Evolutionary conservation across 2,113 vertebrate genomes (phyloP).

Genomic region (Percina caprodes): DNA sequence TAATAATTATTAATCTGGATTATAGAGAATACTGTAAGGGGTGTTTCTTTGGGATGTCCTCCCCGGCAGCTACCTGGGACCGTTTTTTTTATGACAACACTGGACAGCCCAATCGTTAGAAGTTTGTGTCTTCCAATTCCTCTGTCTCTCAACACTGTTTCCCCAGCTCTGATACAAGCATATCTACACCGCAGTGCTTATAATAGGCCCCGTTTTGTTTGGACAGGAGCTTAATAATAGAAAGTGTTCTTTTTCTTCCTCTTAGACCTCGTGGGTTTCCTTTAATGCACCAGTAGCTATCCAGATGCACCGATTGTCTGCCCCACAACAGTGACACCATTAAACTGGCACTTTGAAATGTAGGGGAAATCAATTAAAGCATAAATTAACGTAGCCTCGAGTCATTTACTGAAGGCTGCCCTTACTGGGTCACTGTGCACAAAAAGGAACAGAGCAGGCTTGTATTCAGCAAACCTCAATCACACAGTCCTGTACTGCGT

Average conservation of each 20-base stretch:
- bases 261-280: not conserved
- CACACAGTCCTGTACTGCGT: not conserved
- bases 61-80: slow-evolving; percentile 2
- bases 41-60: slow-evolving; percentile 21
- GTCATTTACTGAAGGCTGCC: slow-evolving; percentile 46
- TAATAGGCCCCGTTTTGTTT: slow-evolving; percentile 5
- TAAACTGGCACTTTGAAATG: slow-evolving; percentile 53
- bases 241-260: not conserved
- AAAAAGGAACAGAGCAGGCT: not conserved
- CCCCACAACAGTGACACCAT: slow-evolving; percentile 55
- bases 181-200: not conserved
- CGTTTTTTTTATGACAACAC: slow-evolving; percentile 34
- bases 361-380: slow-evolving; percentile 69
- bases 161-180: not conserved
- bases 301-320: slow-evolving; percentile 47
- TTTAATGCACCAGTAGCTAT: slow-evolving; percentile 31
- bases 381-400: slow-evolving; percentile 54
- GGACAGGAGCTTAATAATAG: slow-evolving; percentile 25
- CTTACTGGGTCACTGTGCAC: slow-evolving; percentile 57
- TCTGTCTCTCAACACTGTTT: not conserved
- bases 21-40: not conserved
- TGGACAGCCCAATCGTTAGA: slow-evolving; percentile 6
- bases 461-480: not conserved
- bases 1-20: not conserved
- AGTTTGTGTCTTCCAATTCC: slow-evolving; percentile 2